Evolutionary conservation across 2,888 invertebrate genomes (phyloP).

Genomic region (Galerucella nymphaeae): DNA sequence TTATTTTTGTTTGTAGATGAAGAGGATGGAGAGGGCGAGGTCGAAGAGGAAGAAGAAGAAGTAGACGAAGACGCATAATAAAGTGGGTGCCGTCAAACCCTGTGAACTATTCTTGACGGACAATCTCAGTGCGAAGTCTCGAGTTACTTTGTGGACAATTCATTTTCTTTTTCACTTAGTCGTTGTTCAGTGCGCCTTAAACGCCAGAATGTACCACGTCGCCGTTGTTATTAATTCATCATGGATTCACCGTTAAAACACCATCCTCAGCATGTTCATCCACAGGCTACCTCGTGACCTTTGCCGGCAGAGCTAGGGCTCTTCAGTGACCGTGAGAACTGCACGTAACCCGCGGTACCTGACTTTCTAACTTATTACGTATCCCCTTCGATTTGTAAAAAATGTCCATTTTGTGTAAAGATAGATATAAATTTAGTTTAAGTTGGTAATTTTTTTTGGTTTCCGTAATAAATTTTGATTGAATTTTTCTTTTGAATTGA

Average conservation of each 20-base stretch:
- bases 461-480: conserved; percentile 18
- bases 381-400: conserved; percentile 66
- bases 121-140: conserved; percentile 59
- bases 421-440: conserved; percentile 66
- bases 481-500: conserved; percentile 38
- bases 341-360: conserved; percentile 60
- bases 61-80: conserved; percentile 67
- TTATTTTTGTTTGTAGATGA: conserved; percentile 60
- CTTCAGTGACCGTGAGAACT: conserved; percentile 58
- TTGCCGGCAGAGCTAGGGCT: conserved; percentile 51
- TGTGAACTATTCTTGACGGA: conserved; percentile 57
- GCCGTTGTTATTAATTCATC: conserved; percentile 34
- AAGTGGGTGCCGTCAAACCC: conserved; percentile 55
- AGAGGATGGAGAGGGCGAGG: conserved; percentile 64
- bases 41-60: conserved; percentile 63
- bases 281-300: conserved; percentile 59
- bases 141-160: conserved; percentile 60
- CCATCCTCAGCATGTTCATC: conserved; percentile 43
- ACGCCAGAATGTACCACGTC: conserved; percentile 31
- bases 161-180: conserved; percentile 26
- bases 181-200: conserved; percentile 50
- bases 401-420: conserved; percentile 68
- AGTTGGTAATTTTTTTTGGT: conserved; percentile 56
- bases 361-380: conserved; percentile 64
- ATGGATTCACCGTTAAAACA: conserved; percentile 40